Evolutionary conservation across 2,797 vertebrate species (phyloP).

Genomic region (Bradypodion ventrale): DNA sequence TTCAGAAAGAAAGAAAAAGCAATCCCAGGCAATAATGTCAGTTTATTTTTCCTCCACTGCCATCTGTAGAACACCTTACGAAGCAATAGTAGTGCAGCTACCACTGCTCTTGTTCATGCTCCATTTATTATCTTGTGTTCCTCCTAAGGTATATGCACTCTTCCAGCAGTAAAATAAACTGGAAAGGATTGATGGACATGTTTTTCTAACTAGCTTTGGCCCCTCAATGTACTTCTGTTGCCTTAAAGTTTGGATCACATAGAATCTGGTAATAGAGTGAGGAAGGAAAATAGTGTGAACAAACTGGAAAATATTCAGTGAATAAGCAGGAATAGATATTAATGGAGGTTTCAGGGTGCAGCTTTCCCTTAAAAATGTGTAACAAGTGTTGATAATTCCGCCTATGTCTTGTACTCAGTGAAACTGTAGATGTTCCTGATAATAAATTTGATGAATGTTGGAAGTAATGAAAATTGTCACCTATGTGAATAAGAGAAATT

Average conservation of each 20-base stretch:
- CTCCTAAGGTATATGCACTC: neutral
- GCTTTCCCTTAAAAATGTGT: neutral
- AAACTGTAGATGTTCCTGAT: conserved; percentile 9
- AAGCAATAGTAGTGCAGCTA: conserved; percentile 12
- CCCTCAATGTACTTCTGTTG: neutral
- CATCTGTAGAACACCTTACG: neutral
- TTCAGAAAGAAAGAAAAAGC: no score
- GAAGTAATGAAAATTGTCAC: neutral
- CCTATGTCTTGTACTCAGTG: neutral
- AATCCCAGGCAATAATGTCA: neutral
- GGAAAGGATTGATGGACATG: neutral
- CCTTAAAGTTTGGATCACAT: neutral
- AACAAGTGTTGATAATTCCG: neutral
- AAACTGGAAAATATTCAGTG: neutral
- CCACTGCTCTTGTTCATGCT: neutral
- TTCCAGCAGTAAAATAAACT: neutral
- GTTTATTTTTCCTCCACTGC: neutral
- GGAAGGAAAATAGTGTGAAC: neutral
- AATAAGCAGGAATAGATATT: neutral
- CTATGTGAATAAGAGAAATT: neutral
- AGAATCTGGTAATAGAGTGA: neutral
- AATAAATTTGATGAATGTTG: conserved; percentile 9
- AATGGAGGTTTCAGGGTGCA: conserved; percentile 4
- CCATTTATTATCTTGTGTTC: neutral
- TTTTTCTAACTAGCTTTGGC: neutral